Base-by-base conservation (phyloP, 2,113 vertebrate genomes). In the Delphinus delphis region DNA sequence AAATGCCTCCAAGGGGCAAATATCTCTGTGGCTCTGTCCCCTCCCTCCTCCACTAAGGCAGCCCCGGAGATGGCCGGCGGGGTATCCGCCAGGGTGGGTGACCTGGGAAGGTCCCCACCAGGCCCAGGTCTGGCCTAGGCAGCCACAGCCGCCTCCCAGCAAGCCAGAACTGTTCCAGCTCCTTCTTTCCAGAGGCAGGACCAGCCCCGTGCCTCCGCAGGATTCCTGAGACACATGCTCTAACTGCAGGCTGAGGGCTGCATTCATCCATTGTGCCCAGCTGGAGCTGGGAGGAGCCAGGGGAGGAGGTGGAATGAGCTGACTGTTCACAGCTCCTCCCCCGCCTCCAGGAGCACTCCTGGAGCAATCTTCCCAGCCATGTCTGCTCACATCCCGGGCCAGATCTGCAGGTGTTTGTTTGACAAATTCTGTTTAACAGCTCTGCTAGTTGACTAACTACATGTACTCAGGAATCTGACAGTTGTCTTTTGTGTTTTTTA, bases 211-310 rank as follows among this genome's bases (percentile, higher is more conserved):
- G 85, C 79, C 36, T 36, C 36, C 4, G 62, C 93, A 84, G 70
- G 97, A 97, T 97, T 97, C 97, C 89, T 85, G 47, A 58, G 71
- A 70, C 38, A 20, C 18, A 1, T 13, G 93, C 83, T 79, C 36
- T 97, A 93, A 98, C 91, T 96, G 93, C 60, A 93, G 76, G 62
- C 50, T 63, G 23, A 10, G 5, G 47, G 12, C 85, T 97, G 38
- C 38, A 38, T 38, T 93, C 93, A 89, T 73, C 93, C 95, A 92
- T 60, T 68, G 74, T 73, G 87, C 55, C 85, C 41, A 31, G 77
- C 85, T 92, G 81, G 62, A 90, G 71, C 38, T 62, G 79, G 33
- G 36, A 68, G 88, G 84, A 74, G 47, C 53, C 18, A 15, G 73
- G 82, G 70, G 83, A 71, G 88, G 47, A 68, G 80, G 63, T 18